These are phyloP conservation scores for Peromyscus attwateri DNA, from an alignment of 2,797 vertebrate species.

Conservation along the genomic window DNA sequence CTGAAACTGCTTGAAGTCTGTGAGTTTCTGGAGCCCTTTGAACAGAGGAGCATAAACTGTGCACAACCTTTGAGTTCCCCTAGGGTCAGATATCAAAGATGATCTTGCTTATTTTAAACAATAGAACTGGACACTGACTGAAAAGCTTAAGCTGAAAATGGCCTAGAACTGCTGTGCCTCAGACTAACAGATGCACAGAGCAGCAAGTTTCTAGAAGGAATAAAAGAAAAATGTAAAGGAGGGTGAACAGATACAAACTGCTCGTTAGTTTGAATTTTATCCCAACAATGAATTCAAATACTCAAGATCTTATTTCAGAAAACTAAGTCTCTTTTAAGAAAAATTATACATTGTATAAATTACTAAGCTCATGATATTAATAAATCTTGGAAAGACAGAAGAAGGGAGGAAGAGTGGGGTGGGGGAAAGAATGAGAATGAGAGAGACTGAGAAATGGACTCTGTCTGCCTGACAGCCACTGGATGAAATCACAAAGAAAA, in stretches of 20 bases:
- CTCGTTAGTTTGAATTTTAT: slow-evolving; percentile 64
- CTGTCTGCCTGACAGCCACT: slow-evolving; percentile 68
- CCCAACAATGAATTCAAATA: slow-evolving; percentile 62
- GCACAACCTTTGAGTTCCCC: slow-evolving; percentile 59
- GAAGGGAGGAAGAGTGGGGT: neutral
- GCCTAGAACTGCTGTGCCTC: slow-evolving; percentile 68
- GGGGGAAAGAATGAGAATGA: neutral
- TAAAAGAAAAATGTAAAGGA: slow-evolving; percentile 17
- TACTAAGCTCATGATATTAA: slow-evolving; percentile 54
- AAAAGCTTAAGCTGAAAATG: slow-evolving; percentile 69
- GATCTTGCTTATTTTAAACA: slow-evolving; percentile 65
- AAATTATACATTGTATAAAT: slow-evolving; percentile 51
- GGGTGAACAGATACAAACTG: slow-evolving; percentile 43
- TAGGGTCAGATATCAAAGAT: slow-evolving; percentile 76
- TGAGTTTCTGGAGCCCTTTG: slow-evolving; percentile 67
- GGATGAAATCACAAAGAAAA: slow-evolving; percentile 77
- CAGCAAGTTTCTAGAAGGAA: slow-evolving; percentile 63
- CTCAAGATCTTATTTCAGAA: slow-evolving; percentile 51
- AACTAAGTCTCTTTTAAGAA: slow-evolving; percentile 57
- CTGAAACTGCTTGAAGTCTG: slow-evolving; percentile 32
- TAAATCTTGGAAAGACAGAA: slow-evolving; percentile 31
- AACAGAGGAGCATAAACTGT: slow-evolving; percentile 56
- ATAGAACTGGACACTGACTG: slow-evolving; percentile 55
- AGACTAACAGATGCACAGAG: slow-evolving; percentile 61
- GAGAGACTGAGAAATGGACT: slow-evolving; percentile 60